A percentile compares a stretch with the other conserved stretches of the same genome.
Conservation (phyloP, 2,113 vertebrate species). For the Madoqua kirkii region DNA sequence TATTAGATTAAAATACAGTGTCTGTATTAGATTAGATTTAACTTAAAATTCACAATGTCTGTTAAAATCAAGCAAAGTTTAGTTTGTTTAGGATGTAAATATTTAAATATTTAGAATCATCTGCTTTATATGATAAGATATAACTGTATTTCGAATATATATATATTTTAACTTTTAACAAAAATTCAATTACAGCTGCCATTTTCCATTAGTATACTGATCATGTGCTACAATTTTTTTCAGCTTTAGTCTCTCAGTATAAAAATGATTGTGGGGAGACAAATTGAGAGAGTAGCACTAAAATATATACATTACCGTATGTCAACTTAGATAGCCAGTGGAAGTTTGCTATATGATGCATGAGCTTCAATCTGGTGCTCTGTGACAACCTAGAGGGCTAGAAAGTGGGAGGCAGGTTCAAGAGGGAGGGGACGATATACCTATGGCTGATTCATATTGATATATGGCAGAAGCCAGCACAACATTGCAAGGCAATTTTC, state of each 20-base stretch:
- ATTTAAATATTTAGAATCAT: not conserved
- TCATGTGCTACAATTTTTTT: not conserved
- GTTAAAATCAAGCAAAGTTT: constrained; percentile 15
- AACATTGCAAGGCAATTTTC: not conserved
- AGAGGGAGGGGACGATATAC: not conserved
- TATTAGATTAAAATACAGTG: not conserved
- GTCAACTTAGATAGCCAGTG: not conserved
- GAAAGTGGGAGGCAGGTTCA: not conserved
- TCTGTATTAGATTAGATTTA: not conserved
- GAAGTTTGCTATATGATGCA: not conserved
- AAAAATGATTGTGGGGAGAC: not conserved
- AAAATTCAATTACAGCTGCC: not conserved
- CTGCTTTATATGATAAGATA: constrained; percentile 8
- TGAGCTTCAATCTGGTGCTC: not conserved
- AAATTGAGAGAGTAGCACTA: not conserved
- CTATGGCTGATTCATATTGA: not conserved
- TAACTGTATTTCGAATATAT: not conserved
- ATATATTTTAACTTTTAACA: not conserved
- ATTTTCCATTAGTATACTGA: not conserved
- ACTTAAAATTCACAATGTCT: not conserved
- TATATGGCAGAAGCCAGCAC: not conserved
- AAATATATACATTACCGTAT: not conserved
- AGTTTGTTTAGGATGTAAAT: not conserved
- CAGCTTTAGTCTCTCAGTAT: not conserved
- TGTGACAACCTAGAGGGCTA: not conserved